Evolutionary conservation across 2,888 invertebrate species (phyloP).

Genomic region (Nowickia ferox): DNA sequence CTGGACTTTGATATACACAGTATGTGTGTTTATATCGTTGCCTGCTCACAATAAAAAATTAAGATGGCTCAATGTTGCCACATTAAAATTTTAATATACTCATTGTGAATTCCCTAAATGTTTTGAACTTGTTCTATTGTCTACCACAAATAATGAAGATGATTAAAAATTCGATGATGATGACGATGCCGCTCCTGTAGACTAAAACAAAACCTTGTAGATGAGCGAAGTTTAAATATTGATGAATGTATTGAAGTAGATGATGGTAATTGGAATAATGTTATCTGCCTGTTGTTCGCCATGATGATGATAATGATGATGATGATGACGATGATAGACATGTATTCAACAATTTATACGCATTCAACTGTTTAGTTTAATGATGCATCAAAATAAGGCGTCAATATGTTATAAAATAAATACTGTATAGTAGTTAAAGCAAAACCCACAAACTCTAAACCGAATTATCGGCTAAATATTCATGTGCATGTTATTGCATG

Average conservation of each 20-base stretch:
- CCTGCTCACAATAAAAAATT: too few relatives aligned
- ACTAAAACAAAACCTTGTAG: slow-evolving; percentile 20
- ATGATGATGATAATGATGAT: neutral
- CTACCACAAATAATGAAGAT: slow-evolving; percentile 69
- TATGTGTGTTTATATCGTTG: too few relatives aligned
- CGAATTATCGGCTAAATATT: slow-evolving; percentile 7
- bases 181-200: neutral
- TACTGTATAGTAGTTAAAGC: neutral
- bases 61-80: too few relatives aligned
- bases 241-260: slow-evolving; percentile 46
- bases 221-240: slow-evolving; percentile 49
- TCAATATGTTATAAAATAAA: slow-evolving; percentile 51
- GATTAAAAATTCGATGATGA: slow-evolving; percentile 59
- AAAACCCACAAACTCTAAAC: slow-evolving; percentile 21
- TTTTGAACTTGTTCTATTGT: slow-evolving; percentile 21
- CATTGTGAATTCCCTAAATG: too few relatives aligned
- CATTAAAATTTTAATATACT: too few relatives aligned
- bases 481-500: neutral
- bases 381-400: slow-evolving; percentile 60
- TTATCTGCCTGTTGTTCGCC: neutral
- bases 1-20: too few relatives aligned
- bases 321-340: slow-evolving; percentile 29
- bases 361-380: slow-evolving; percentile 50
- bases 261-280: slow-evolving; percentile 35
- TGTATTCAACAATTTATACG: slow-evolving; percentile 10